Percentiles rank a stretch among this genome's conserved stretches.
phyloP scores from a whole-genome alignment of 2,888 invertebrate species.

The Graphium colonna region DNA sequence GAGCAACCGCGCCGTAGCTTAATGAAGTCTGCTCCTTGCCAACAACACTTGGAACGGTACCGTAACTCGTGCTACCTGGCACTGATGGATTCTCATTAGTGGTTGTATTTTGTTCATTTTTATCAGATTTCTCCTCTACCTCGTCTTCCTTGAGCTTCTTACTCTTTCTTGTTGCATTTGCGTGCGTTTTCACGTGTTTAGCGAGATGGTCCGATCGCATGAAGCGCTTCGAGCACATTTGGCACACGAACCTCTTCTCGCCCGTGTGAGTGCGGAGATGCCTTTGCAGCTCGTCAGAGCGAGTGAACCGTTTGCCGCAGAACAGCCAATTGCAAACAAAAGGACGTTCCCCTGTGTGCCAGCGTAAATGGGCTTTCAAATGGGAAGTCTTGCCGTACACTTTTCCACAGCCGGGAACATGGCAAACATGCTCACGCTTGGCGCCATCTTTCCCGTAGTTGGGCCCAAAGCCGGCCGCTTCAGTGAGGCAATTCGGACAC shows the following conservation, averaged over 20 bases:
- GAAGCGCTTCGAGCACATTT: constrained; percentile 92
- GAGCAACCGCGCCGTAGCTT: constrained; percentile 7
- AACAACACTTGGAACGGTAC: constrained; percentile 24
- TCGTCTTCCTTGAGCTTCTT: constrained; percentile 63
- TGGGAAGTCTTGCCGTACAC: constrained; percentile 97
- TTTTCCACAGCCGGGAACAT: constrained; percentile 91
- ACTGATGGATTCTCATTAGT: constrained; percentile 17
- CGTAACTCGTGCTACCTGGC: constrained; percentile 30
- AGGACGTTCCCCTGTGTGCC: constrained; percentile 96
- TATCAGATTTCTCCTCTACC: constrained; percentile 60
- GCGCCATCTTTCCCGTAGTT: constrained; percentile 86
- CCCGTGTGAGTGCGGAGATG: constrained; percentile 94
- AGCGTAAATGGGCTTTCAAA: constrained; percentile 93
- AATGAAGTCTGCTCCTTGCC: constrained; percentile 6
- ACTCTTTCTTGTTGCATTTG: constrained; percentile 79
- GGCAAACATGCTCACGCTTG: constrained; percentile 91
- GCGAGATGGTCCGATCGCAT: constrained; percentile 96
- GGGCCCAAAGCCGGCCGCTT: constrained; percentile 87
- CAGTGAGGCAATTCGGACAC: constrained; percentile 90
- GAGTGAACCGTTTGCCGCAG: constrained; percentile 94
- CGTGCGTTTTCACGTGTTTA: constrained; percentile 95
- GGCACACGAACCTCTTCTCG: constrained; percentile 93
- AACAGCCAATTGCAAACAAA: constrained; percentile 94
- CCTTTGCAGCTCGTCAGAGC: constrained; percentile 94
- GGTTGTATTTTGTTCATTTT: constrained; percentile 33